Evolutionary conservation across 2,113 vertebrate genomes (phyloP).

Genomic region (Maccullochella peelii): DNA sequence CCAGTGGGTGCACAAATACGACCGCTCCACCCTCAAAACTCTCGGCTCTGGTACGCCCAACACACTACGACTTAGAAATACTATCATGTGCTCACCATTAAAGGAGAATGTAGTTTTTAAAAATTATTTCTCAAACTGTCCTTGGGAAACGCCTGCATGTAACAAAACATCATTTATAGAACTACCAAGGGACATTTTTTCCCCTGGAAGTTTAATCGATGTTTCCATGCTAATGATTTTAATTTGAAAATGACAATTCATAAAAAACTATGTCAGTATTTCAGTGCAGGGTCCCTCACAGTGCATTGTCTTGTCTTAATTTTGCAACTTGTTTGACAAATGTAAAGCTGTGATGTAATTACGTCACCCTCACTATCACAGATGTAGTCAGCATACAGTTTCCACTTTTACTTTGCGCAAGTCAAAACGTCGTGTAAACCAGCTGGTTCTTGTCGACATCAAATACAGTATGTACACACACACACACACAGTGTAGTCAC

Average conservation of each 20-base stretch:
- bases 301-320: not conserved
- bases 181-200: too few relatives aligned
- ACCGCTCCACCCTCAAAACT: constrained; percentile 85
- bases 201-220: not conserved
- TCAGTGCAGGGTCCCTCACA: not conserved
- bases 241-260: not conserved
- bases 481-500: not conserved
- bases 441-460: not conserved
- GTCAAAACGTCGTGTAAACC: not conserved
- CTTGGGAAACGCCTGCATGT: not conserved
- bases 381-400: too few relatives aligned
- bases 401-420: not conserved
- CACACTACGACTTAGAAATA: not conserved
- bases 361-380: not conserved
- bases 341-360: not conserved
- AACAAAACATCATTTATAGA: too few relatives aligned
- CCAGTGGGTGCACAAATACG: constrained; percentile 86
- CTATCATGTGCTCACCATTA: not conserved
- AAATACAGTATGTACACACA: not conserved
- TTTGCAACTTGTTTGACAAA: not conserved
- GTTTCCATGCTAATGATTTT: not conserved
- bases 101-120: not conserved
- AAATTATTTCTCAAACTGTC: not conserved
- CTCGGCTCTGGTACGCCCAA: constrained; percentile 84
- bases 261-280: too few relatives aligned